Evolutionary conservation across 2,888 invertebrate species (phyloP), one percentile per base, ranked within the genome.

Genomic region (Sycophila texana): DNA sequence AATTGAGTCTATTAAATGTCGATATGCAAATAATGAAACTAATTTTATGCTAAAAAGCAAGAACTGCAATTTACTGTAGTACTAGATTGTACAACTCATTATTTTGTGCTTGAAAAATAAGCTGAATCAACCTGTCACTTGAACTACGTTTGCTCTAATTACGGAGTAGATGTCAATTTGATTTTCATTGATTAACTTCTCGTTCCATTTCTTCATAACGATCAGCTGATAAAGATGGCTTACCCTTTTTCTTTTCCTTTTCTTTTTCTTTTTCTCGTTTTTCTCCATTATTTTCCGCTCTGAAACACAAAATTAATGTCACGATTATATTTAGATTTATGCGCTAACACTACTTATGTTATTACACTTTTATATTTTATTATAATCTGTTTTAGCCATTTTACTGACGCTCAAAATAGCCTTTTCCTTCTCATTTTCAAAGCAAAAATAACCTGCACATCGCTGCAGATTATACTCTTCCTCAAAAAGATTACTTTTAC

Each of bases 191-290:
- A 39, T 39, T 39, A 39, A 39, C 7, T 4, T 10, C 39, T 7
- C 39, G 39, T 10, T 39, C 7, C 10, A 39, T 39, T 7, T 39
- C 10, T 39, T 7, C 10, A 10, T 10, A 10, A 39, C 7, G 10
- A 39, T 39, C 39, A 39, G 10, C 10, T 39, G 7, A 7, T 10
- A 10, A 39, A 39, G 7, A 39, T 10, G 1, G 77, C 83, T 83
- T 84, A 87, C 89, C 89, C 87, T 89, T 90, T 81, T 87, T 90
- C 84, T 89, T 86, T 53, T 86, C 86, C 73, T 85, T 89, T 66
- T 89, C 89, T 81, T 86, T 89, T 60, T 89, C 89, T 81, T 89
- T 89, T 76, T 89, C 89, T 76, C 88, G 87, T 81, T 89, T 90
- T 47, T 89, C 90, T 20, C 86, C 85, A 83, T 88, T 88, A 81